Evolutionary conservation across 2,888 invertebrate species (phyloP), one percentile per base, ranked within the genome.

Genomic region (Stenotaenia linearis): DNA sequence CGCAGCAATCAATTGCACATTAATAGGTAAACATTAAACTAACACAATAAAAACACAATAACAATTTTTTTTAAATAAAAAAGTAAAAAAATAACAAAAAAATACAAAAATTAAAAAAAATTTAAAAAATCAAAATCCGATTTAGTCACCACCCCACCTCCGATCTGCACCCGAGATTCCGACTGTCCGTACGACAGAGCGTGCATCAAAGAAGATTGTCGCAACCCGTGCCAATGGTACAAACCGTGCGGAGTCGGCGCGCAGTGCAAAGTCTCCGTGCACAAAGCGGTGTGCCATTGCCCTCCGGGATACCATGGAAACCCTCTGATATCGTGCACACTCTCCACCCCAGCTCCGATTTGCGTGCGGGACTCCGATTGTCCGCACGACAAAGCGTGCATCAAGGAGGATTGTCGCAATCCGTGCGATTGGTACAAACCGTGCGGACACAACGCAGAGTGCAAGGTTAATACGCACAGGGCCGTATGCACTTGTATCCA

Each of bases 391-490:
- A 86, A 92, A 82, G 90, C 92, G 81, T 96, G 95, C 85, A 91
- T 93, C 85, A 85, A 88, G 35, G 87, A 86, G 81, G 90, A 92
- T 85, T 95, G 95, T 85, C 90, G 90, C 82, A 93, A 94, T 86
- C 95, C 95, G 23, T 95, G 95, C 85, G 81, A 81, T 50, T 84
- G 84, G 74, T 89, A 90, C 82, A 90, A 91, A 84, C 90, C 90
- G 83, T 96, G 96, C 86, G 91, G 91, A 83, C 89, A 90, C 83
- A 93, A 93, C 86, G 95, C 95, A 86, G 92, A 92, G 86, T 96
- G 96, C 86, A 93, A 94, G 88, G 95, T 95, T 35, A 91, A 93
- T 83, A 91, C 92, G 84, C 96, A 96, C 86, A 89, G 90, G 84
- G 93, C 95, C 0, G 91, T 93, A 81, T 96, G 96, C 87, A 93